Percentiles rank a stretch among this genome's conserved stretches.
These are phyloP conservation scores for Temnothorax longispinosus DNA, from an alignment of 1,140 invertebrate species.

Conservation along the genomic window DNA sequence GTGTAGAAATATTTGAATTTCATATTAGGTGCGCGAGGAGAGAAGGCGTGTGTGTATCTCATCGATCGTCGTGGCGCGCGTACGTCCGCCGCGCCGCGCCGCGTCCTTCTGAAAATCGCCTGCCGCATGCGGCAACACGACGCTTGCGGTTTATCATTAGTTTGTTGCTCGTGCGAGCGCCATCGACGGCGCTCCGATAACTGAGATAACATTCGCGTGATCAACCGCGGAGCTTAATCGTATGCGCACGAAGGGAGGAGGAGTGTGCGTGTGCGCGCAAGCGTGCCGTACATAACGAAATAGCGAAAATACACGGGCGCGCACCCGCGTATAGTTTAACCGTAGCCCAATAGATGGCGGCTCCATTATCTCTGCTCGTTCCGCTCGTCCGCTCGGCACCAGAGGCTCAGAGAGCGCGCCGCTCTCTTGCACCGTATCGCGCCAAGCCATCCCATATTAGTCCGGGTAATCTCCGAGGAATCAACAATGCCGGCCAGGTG, in stretches of 20 bases:
- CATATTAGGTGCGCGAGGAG: background rate
- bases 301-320: slow-evolving; percentile 52
- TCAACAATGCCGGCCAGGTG: slow-evolving; percentile 25
- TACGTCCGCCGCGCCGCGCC: background rate
- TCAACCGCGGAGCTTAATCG: slow-evolving; percentile 54
- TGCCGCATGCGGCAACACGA: background rate
- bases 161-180: slow-evolving; percentile 50
- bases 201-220: slow-evolving; percentile 67
- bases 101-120: slow-evolving; percentile 23
- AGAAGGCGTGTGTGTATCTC: background rate
- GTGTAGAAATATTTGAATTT: slow-evolving; percentile 31
- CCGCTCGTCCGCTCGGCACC: slow-evolving; percentile 45
- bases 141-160: slow-evolving; percentile 38
- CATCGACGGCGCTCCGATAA: slow-evolving; percentile 63
- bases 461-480: slow-evolving; percentile 21
- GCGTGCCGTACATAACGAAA: slow-evolving; percentile 59
- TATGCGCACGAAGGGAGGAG: slow-evolving; percentile 46
- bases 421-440: background rate
- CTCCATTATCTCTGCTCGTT: slow-evolving; percentile 83
- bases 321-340: slow-evolving; percentile 75
- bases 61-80: background rate
- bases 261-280: slow-evolving; percentile 3
- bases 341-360: slow-evolving; percentile 84
- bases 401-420: slow-evolving; percentile 26
- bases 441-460: slow-evolving; percentile 31